Percentiles rank a stretch among this genome's conserved stretches.
Conservation (phyloP, 53 echinoderm and acorn worm genomes). For the Luidia sarsii region DNA sequence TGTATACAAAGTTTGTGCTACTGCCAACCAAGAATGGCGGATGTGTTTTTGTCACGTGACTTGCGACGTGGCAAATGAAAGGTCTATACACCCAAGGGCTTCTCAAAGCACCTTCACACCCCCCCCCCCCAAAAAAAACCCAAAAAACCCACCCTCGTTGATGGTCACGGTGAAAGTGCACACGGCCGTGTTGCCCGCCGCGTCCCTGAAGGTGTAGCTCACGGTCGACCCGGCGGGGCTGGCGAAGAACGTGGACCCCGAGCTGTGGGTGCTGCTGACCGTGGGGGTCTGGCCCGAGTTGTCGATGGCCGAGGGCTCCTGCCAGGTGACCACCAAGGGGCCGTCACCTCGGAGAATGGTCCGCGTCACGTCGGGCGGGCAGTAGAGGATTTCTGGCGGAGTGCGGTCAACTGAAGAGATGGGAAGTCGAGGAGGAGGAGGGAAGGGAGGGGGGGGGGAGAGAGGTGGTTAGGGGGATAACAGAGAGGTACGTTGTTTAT, state of each 20-base stretch:
- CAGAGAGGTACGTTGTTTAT: background rate
- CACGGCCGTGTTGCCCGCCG: conserved; percentile 36
- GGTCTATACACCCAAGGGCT: no score
- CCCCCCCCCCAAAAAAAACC: no score
- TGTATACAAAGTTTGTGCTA: no score
- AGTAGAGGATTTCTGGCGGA: conserved; percentile 51
- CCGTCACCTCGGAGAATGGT: conserved; percentile 38
- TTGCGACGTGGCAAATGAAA: no score
- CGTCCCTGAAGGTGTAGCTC: conserved; percentile 59
- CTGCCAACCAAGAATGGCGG: no score
- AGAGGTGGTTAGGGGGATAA: no score
- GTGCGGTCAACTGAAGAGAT: conserved; percentile 31
- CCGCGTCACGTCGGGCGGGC: conserved; percentile 41
- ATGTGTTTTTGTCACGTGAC: no score
- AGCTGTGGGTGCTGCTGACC: conserved; percentile 11
- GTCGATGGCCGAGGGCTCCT: conserved; percentile 57
- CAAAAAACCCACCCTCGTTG: conserved; percentile 39
- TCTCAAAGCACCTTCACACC: no score
- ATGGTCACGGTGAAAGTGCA: conserved; percentile 67
- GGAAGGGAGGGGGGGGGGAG: no score
- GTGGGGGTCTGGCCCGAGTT: conserved; percentile 31
- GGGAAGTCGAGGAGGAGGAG: background rate
- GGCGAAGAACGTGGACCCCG: conserved; percentile 40
- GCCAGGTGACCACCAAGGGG: conserved; percentile 36
- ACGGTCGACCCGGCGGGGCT: conserved; percentile 2